These are phyloP conservation scores for Cryptotermes secundus DNA, from an alignment of 1,140 invertebrate species.

Conservation along the genomic window DNA sequence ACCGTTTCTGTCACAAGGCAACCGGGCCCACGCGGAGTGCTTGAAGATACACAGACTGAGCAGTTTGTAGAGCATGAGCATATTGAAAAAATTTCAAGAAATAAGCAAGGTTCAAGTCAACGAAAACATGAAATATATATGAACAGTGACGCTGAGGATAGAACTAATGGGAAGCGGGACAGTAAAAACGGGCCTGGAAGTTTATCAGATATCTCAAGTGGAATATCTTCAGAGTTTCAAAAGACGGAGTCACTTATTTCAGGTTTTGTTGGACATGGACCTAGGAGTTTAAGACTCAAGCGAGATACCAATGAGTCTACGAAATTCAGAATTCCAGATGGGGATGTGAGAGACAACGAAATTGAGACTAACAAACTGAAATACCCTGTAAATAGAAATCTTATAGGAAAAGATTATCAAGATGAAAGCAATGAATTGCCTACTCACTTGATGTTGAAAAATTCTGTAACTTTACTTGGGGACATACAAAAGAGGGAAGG, in stretches of 20 bases:
- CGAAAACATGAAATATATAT: neutral
- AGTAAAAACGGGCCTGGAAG: neutral
- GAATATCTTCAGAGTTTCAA: neutral
- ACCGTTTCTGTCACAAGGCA: neutral
- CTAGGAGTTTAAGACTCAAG: constrained; percentile 48
- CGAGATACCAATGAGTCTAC: neutral
- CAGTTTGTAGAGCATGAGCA: neutral
- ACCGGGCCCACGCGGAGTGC: neutral
- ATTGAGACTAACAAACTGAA: neutral
- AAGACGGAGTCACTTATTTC: neutral
- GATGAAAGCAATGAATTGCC: neutral
- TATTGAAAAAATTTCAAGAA: neutral
- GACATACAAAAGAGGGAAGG: too few relatives aligned
- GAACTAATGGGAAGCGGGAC: neutral
- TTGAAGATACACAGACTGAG: neutral
- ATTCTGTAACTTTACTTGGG: too few relatives aligned
- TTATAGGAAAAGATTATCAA: neutral
- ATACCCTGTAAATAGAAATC: neutral
- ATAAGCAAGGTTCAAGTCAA: neutral
- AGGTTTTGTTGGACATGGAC: constrained; percentile 54
- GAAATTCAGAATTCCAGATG: neutral
- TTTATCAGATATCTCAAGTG: neutral
- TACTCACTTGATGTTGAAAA: too few relatives aligned
- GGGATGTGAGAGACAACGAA: neutral
- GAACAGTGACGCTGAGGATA: neutral